These are phyloP conservation scores for Meloidogyne chitwoodi DNA, from an alignment of 1,140 invertebrate species.

Conservation along the genomic window DNA sequence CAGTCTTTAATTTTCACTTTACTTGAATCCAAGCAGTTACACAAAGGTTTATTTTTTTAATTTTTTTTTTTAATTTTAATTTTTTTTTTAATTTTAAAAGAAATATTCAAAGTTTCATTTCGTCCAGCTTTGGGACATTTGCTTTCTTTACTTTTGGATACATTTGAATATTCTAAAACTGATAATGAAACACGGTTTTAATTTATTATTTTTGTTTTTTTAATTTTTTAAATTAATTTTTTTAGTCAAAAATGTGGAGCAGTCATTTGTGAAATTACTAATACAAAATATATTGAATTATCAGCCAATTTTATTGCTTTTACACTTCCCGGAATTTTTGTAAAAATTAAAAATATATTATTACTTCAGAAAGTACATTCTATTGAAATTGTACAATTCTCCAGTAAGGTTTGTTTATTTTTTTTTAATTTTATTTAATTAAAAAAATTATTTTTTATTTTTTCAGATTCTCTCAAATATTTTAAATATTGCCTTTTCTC, in stretches of 20 bases:
- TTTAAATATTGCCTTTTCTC: background rate
- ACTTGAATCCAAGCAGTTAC: background rate
- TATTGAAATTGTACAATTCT: constrained; percentile 1
- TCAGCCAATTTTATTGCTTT: constrained; percentile 17
- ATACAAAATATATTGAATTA: background rate
- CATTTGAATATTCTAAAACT: background rate
- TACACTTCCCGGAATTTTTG: constrained; percentile 9
- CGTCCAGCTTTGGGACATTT: constrained; percentile 12
- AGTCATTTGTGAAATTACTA: background rate
- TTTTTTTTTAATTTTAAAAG: background rate
- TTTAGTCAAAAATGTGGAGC: background rate
- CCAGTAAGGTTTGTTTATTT: background rate
- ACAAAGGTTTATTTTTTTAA: background rate
- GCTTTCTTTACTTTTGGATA: background rate
- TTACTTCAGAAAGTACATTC: background rate
- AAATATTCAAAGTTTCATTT: constrained; percentile 5
- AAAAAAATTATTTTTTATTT: background rate
- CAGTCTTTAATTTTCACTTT: background rate
- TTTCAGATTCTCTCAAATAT: background rate
- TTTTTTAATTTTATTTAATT: background rate
- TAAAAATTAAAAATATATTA: background rate
- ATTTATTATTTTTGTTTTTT: background rate
- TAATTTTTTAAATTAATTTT: background rate
- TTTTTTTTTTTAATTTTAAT: too few relatives aligned
- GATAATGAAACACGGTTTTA: constrained; percentile 9